Evolutionary conservation across 35 echinoderm and acorn worm species (phyloP).

Genomic region (Holothuria glaberrima): DNA sequence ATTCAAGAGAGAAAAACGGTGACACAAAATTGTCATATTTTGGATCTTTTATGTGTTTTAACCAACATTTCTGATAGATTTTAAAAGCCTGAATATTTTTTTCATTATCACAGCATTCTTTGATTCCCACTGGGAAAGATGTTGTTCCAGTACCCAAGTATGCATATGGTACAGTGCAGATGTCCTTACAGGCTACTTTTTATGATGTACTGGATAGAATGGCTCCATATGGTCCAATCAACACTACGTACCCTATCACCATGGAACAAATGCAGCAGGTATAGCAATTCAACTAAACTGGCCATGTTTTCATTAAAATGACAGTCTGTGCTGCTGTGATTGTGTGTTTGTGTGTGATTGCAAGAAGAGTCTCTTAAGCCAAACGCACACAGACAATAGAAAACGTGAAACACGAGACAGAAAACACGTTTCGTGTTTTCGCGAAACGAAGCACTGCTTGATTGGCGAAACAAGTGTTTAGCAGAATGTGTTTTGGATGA

Average conservation of each 20-base stretch:
- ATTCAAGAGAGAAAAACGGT: no score
- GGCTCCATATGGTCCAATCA: constrained; percentile 90
- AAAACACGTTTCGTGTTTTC: no score
- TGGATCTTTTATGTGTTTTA: no score
- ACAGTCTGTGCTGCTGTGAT: neutral
- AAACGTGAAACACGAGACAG: no score
- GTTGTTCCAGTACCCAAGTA: constrained; percentile 76
- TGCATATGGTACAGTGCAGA: constrained; percentile 73
- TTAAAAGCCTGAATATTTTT: no score
- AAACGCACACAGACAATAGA: no score
- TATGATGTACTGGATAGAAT: constrained; percentile 86
- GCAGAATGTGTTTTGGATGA: no score
- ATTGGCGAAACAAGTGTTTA: no score
- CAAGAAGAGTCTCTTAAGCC: no score
- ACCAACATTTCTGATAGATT: no score
- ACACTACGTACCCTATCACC: constrained; percentile 87
- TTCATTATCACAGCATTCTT: constrained; percentile 60
- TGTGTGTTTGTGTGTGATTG: neutral
- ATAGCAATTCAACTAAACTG: neutral
- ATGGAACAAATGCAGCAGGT: constrained; percentile 99
- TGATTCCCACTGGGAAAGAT: constrained; percentile 64
- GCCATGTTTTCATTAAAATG: neutral
- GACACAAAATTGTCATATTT: no score
- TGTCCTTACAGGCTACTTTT: constrained; percentile 68
- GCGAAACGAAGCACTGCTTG: no score